These are phyloP conservation scores for Petrocephalus schoutedeni DNA, from an alignment of 2,797 vertebrate species.

Conservation along the genomic window DNA sequence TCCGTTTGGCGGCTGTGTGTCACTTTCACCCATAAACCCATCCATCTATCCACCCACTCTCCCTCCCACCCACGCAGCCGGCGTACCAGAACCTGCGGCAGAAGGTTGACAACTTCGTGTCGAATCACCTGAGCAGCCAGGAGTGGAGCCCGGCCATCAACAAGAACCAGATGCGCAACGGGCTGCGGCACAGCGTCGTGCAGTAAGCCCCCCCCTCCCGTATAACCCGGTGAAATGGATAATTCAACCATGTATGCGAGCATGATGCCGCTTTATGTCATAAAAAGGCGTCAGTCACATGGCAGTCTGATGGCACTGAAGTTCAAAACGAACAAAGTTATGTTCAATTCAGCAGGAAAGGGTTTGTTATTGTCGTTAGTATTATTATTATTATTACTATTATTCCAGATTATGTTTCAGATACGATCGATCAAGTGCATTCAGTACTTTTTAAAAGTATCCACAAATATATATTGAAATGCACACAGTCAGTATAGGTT, in stretches of 20 bases:
- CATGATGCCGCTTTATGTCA: neutral
- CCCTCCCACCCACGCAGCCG: constrained; percentile 59
- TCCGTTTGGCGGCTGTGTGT: neutral
- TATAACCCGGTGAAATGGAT: neutral
- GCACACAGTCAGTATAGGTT: neutral
- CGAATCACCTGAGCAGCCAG: constrained; percentile 87
- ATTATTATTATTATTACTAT: neutral
- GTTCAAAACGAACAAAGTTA: neutral
- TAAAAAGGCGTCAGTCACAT: neutral
- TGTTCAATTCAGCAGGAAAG: neutral
- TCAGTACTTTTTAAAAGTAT: neutral
- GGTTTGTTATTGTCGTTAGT: neutral
- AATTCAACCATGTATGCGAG: neutral
- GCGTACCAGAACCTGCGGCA: constrained; percentile 95
- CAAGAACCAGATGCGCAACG: constrained; percentile 94
- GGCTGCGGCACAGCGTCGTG: constrained; percentile 85
- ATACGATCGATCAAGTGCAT: too few species aligned
- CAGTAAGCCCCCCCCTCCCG: constrained; percentile 63
- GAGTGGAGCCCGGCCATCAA: constrained; percentile 95
- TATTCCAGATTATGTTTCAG: neutral
- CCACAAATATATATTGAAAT: neutral
- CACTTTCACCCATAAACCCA: neutral
- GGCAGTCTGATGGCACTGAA: neutral
- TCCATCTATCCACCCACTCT: neutral
- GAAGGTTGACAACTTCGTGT: constrained; percentile 96